Conservation (phyloP, 2,113 vertebrate species). For the Bufo bufo region DNA sequence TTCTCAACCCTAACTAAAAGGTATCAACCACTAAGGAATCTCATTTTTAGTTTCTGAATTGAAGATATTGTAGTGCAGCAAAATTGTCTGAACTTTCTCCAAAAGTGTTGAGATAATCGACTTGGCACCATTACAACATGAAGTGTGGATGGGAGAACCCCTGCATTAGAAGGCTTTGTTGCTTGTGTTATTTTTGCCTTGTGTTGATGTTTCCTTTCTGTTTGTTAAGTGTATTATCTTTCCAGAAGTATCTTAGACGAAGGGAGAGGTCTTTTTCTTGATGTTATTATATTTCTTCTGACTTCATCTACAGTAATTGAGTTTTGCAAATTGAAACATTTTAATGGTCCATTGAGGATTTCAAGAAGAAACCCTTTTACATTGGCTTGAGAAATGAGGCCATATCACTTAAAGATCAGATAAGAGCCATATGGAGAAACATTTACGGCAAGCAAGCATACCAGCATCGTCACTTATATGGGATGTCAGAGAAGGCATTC, state of each 20-base stretch:
- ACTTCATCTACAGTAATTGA: slow-evolving; percentile 44
- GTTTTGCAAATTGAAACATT: slow-evolving; percentile 48
- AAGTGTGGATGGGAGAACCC: background rate
- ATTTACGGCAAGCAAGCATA: background rate
- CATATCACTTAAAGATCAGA: slow-evolving; percentile 38
- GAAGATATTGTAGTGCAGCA: background rate
- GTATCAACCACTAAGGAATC: no score
- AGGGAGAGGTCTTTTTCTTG: slow-evolving; percentile 19
- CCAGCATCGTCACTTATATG: background rate
- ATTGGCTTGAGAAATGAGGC: background rate
- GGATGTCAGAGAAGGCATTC: background rate
- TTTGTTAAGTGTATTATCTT: slow-evolving; percentile 27
- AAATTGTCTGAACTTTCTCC: background rate
- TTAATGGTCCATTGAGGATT: slow-evolving; percentile 28
- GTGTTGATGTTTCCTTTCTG: background rate
- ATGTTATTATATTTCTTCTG: slow-evolving; percentile 47
- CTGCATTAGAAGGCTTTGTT: background rate
- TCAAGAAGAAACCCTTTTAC: slow-evolving; percentile 11
- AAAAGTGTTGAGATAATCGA: background rate
- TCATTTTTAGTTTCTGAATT: no score
- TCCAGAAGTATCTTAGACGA: background rate
- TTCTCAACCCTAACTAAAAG: no score
- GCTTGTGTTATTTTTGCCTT: background rate
- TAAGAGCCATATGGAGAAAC: background rate
- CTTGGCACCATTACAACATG: background rate